Evolutionary conservation across 2,797 vertebrate species (phyloP), one percentile per base, ranked within the genome.

Genomic region (Danio choprae): DNA sequence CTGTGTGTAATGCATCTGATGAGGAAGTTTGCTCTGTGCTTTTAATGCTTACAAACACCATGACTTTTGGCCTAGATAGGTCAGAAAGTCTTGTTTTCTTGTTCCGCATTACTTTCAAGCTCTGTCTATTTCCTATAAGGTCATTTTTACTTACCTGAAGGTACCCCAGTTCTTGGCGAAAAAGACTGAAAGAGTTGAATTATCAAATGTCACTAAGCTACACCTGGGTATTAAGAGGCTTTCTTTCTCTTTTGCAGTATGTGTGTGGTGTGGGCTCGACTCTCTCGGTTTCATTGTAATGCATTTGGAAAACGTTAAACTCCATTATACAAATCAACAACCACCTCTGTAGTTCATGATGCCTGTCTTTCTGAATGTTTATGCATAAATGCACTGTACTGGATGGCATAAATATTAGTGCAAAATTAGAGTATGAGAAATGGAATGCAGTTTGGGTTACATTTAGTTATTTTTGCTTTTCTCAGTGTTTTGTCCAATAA

Each of bases 31-130:
- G 55, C 43, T 53, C n/a, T 63, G 44, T 43, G 41, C 44, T 74
- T 46, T 59, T 18, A 43, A 38, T 74, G 43, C 53, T 68, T 46
- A 68, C 22, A 62, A 69, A 77, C 68, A 67, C 71, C 0, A 5
- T 80, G 78, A 16, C 82, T 53, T 84, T 68, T 77, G 22, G 62
- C 59, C 44, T 68, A 53, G 56, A 80, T 73, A 22, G 73, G 73
- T 72, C 74, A 56, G 38, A 59, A 64, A 63, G 15, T 16, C 62
- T 62, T 64, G 41, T 60, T 84, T 77, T 59, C 62, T 77, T 44
- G 60, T 77, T 80, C 53, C 16, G 5, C 38, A 59, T 68, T 44
- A 15, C 18, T 63, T 67, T 69, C 4, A 12, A 62, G 40, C 16
- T 12, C 18, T 3, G 16, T 44, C 15, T 16, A 10, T 12, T 0